A percentile compares a stretch with the other conserved stretches of the same genome.
These are phyloP conservation scores for Hypsopygia costalis DNA, from an alignment of 2,888 invertebrate genomes.

Conservation along the genomic window DNA sequence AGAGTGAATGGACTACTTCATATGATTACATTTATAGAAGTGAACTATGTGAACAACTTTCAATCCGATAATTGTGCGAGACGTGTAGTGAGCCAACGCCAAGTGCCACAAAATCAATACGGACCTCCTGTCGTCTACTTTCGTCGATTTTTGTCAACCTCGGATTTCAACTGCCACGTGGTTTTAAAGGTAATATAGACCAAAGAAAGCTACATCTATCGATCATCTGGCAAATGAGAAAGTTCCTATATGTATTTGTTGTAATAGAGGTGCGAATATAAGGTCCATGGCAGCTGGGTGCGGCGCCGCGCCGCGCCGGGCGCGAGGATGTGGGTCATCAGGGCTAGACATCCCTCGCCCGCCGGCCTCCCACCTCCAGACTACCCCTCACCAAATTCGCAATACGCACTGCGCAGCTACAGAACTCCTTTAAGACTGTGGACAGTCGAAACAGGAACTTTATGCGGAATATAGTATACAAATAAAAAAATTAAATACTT, in stretches of 20 bases:
- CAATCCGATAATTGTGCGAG: constrained; percentile 8
- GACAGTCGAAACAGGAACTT: background rate
- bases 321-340: constrained; percentile 60
- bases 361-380: constrained; percentile 24
- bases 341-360: constrained; percentile 46
- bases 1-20: no score
- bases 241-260: constrained; percentile 16
- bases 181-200: constrained; percentile 10
- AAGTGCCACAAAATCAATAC: constrained; percentile 27
- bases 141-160: constrained; percentile 12
- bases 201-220: background rate
- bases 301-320: constrained; percentile 35
- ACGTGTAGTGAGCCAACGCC: constrained; percentile 9
- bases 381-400: constrained; percentile 30
- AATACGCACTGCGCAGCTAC: constrained; percentile 40
- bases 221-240: background rate
- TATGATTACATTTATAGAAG: background rate
- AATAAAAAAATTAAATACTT: constrained; percentile 1
- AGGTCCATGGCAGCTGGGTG: constrained; percentile 23
- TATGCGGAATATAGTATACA: background rate
- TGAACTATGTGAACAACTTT: constrained; percentile 12
- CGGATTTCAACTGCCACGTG: constrained; percentile 7
- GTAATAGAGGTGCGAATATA: constrained; percentile 17
- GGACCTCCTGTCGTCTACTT: constrained; percentile 17
- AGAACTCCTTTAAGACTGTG: constrained; percentile 9